A percentile compares a stretch with the other conserved stretches of the same genome.
These are phyloP conservation scores for Oreochromis mossambicus DNA, from an alignment of 2,797 vertebrate species.

Conservation along the genomic window DNA sequence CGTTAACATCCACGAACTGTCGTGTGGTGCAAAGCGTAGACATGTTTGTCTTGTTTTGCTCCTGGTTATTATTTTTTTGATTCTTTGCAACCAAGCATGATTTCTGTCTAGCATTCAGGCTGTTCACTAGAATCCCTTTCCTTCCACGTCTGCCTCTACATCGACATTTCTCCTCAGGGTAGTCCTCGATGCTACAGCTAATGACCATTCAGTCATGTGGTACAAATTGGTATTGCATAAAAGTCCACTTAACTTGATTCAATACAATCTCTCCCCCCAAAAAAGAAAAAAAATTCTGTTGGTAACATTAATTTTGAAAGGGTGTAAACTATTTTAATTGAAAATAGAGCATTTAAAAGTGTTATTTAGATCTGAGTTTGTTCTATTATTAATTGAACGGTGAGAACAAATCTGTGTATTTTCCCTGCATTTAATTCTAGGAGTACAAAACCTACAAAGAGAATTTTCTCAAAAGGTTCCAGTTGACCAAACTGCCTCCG, in stretches of 20 bases:
- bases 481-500: slow-evolving; percentile 92
- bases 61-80: neutral
- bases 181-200: neutral
- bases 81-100: neutral
- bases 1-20: neutral
- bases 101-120: neutral
- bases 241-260: neutral
- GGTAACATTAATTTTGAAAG: neutral
- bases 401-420: neutral
- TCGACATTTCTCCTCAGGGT: neutral
- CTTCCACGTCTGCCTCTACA: neutral
- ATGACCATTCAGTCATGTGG: neutral
- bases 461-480: slow-evolving; percentile 96
- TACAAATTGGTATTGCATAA: neutral
- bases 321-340: neutral
- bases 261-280: neutral
- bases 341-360: neutral
- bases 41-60: neutral
- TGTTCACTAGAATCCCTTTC: neutral
- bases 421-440: slow-evolving; percentile 52
- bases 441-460: slow-evolving; percentile 99
- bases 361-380: neutral
- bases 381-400: neutral
- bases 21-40: neutral
- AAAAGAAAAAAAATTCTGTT: neutral